Base-by-base conservation (phyloP, 1,140 invertebrate genomes). In the Drosophila repletoides region DNA sequence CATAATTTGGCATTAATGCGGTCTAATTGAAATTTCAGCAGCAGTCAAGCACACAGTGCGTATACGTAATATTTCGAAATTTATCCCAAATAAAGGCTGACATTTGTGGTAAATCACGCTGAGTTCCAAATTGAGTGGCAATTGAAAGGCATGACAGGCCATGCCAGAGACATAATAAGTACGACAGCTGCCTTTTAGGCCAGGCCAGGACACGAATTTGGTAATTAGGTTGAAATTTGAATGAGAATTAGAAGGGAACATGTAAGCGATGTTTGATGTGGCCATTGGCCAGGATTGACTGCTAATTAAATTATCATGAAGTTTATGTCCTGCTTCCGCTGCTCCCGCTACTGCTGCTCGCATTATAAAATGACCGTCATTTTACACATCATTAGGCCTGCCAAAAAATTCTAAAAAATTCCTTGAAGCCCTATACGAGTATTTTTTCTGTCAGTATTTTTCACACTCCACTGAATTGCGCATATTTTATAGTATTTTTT, bases 311-410 rank as follows among this genome's bases (percentile, higher is more conserved):
- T 67, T 67, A 61, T 61, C 64, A 67, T 67, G n/a, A n/a, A n/a
- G n/a, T n/a, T n/a, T n/a, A n/a, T n/a, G n/a, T n/a, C n/a, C n/a
- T n/a, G n/a, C n/a, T n/a, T n/a, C n/a, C n/a, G n/a, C n/a, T n/a
- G n/a, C n/a, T n/a, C n/a, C n/a, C n/a, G n/a, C n/a, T n/a, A n/a
- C n/a, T n/a, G 60, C 64, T 55, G 10, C 24, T 59, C 67, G 76
- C 72, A 81, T 60, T 81, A n/a, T 64, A 58, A 55, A 52, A 58
- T 60, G 71, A 63, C 66, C 79, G 65, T 75, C 75, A 72, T 87
- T 86, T 86, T 73, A 80, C 80, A 87, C 81, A 87, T 87, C 80
- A 86, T 86, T 86, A 87, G 60, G 63, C 63, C 64, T 67, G 71
- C 60, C 71, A 74, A 59, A 55, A 52, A 40, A 29, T 26, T 31